Base-by-base conservation (phyloP, 2,888 invertebrate genomes). In the Hydroisotoma schaefferi region DNA sequence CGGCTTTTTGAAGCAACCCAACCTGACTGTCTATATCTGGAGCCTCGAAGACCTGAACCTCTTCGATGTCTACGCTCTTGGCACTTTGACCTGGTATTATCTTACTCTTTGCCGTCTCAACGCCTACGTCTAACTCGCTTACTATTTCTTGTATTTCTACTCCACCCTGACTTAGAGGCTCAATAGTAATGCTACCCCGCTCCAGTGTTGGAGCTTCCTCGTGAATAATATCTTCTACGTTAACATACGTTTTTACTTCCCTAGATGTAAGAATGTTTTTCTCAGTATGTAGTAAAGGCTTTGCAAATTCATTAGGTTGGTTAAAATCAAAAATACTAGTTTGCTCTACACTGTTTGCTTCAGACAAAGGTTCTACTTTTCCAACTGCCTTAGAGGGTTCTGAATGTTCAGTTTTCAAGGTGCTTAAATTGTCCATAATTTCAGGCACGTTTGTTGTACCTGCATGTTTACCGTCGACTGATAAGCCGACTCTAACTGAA, bases 11-110 rank as follows among this genome's bases (percentile, higher is more conserved):
- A 15, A 10, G 2, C 25, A 10, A 10, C 6, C 20, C 25, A 6
- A 4, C 25, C 12, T 5, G 20, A 15, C 25, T 25, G 6, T 8
- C 23, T 25, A 8, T 6, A 1, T 25, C 49, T 1, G 55, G 55
- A 22, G 25, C 58, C 15, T 48, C 47, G 1, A 43, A 26, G 3
- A 29, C 40, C 18, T 57, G 46, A 4, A 57, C 57, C 2, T 29
- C 43, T 18, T 55, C 51, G 4, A 48, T 38, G 20, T 55, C 33
- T n/a, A 47, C 54, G n/a, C 29, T 37, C 20, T 49, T 51, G 29
- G 15, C 23, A 8, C 6, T 22, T 5, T 46, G 46, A 23, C 23
- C 46, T 5, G 46, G 46, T 8, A 25, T 23, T 6, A 46, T 22
- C 20, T 46, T 46, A 46, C 46, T 25, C 15, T 46, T 22, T 23